These are phyloP conservation scores for Cremastinae sp. DNA, from an alignment of 2,888 invertebrate genomes.

Conservation along the genomic window DNA sequence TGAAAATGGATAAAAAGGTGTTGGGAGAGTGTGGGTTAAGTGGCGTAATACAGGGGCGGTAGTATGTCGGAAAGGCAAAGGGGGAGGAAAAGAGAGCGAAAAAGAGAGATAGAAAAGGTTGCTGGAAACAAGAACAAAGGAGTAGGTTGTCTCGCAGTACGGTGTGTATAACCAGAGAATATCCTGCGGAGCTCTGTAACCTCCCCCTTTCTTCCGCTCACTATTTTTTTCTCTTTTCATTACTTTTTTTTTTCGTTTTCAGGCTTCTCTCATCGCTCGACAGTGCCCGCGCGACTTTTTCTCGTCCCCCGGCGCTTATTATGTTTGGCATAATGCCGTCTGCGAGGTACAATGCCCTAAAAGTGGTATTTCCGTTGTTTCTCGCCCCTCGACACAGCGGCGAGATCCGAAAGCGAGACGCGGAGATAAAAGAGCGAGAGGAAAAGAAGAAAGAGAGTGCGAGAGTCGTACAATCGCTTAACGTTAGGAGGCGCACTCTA, in stretches of 20 bases:
- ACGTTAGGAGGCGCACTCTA: conserved; percentile 14
- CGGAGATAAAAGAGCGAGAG: too few relatives aligned
- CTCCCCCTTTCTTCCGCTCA: conserved; percentile 9
- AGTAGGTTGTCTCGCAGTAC: conserved; percentile 9
- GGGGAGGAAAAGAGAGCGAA: not conserved
- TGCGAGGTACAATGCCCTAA: conserved; percentile 53
- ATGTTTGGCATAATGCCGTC: conserved; percentile 54
- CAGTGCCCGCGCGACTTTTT: conserved; percentile 32
- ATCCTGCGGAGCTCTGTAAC: conserved; percentile 41
- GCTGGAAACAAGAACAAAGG: conserved; percentile 34
- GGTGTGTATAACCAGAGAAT: conserved; percentile 18
- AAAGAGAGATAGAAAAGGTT: conserved; percentile 34
- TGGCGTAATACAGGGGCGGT: conserved; percentile 16
- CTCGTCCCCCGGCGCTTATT: conserved; percentile 40
- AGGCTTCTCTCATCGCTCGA: conserved; percentile 23
- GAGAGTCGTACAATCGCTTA: not conserved
- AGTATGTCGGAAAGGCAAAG: not conserved
- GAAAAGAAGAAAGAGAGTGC: not conserved
- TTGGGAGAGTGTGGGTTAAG: not conserved
- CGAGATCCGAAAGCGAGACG: too few relatives aligned
- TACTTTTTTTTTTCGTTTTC: conserved; percentile 2
- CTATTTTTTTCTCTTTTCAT: not conserved
- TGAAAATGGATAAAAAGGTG: not conserved
- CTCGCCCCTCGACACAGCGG: not conserved
- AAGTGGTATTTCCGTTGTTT: conserved; percentile 42